A percentile compares a stretch with the other conserved stretches of the same genome.
Evolutionary conservation across 2,888 invertebrate species (phyloP).

Genomic region (Selenia dentaria): DNA sequence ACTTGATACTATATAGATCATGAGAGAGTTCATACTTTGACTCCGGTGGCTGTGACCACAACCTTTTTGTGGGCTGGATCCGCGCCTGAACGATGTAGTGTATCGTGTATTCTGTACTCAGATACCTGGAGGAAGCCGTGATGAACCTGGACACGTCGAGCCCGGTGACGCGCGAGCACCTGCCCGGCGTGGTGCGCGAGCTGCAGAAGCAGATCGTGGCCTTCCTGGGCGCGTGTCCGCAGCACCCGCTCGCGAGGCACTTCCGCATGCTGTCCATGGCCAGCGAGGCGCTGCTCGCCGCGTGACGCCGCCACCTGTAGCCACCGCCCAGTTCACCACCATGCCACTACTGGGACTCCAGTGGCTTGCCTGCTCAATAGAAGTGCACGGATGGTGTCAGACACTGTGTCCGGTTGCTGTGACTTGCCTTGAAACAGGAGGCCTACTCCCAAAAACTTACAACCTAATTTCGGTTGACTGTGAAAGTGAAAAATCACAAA

Average conservation of each 20-base stretch:
- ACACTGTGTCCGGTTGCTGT: too few species aligned
- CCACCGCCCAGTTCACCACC: not conserved
- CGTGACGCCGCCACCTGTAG: conserved; percentile 50
- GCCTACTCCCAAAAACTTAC: too few species aligned
- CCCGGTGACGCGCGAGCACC: conserved; percentile 92
- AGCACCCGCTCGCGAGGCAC: conserved; percentile 86
- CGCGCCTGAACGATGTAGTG: too few species aligned
- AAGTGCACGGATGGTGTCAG: too few species aligned
- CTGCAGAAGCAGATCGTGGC: conserved; percentile 89
- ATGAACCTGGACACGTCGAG: conserved; percentile 91
- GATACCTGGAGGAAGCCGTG: conserved; percentile 95
- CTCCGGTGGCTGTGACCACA: too few species aligned
- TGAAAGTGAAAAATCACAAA: too few species aligned
- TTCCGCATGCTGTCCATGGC: conserved; percentile 91
- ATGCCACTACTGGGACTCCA: not conserved
- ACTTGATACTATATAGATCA: too few species aligned
- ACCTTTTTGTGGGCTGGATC: too few species aligned
- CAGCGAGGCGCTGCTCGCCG: conserved; percentile 80
- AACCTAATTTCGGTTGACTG: too few species aligned
- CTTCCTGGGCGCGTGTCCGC: conserved; percentile 88
- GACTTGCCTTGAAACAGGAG: too few species aligned
- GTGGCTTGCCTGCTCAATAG: too few species aligned
- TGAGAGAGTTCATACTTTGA: too few species aligned
- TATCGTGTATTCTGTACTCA: conserved; percentile 50
- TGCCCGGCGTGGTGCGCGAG: conserved; percentile 90